Base-by-base conservation (phyloP, 2,888 invertebrate genomes). In the Hemithea aestivaria region DNA sequence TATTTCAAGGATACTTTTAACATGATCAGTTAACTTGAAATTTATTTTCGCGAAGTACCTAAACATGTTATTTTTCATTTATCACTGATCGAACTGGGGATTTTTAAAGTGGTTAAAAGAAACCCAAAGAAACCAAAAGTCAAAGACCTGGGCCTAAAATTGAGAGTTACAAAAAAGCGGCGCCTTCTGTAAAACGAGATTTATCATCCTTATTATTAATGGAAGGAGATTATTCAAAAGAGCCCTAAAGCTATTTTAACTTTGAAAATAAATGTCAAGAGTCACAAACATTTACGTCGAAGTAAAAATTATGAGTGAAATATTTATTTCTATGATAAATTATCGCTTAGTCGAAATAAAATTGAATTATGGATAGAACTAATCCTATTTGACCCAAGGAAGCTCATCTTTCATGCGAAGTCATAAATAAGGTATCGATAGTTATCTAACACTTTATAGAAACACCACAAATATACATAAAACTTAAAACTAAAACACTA, bases 151-250 rank as follows among this genome's bases (percentile, higher is more conserved):
- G 16, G 16, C 50, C 41, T 51, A 42, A 54, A 56, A 55, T 56
- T 51, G 35, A 37, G 43, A 51, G 45, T 48, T 50, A 51, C 38
- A 44, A 40, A 47, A 54, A 44, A 42, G 38, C 51, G 40, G 47
- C 26, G 48, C 49, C 51, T 8, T 27, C 39, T 40, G 28, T 39
- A 54, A 53, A 51, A 43, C 33, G 48, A 62, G 56, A 69, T 69
- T 65, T 64, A 62, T 60, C 43, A 53, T 47, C 51, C 24, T 35
- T 27, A 38, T 58, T 57, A 61, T 61, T 56, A 61, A 66, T 63
- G 54, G 44, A 51, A 58, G 32, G 34, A 35, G 37, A 53, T 43
- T 40, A 27, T 48, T 48, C 41, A 30, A 47, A 42, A 27, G 25
- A 24, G 35, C 37, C 40, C 41, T 22, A 41, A 37, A 51, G 40